Evolutionary conservation across 2,888 invertebrate species (phyloP), one percentile per base, ranked within the genome.

Genomic region (Diabrotica balteata): DNA sequence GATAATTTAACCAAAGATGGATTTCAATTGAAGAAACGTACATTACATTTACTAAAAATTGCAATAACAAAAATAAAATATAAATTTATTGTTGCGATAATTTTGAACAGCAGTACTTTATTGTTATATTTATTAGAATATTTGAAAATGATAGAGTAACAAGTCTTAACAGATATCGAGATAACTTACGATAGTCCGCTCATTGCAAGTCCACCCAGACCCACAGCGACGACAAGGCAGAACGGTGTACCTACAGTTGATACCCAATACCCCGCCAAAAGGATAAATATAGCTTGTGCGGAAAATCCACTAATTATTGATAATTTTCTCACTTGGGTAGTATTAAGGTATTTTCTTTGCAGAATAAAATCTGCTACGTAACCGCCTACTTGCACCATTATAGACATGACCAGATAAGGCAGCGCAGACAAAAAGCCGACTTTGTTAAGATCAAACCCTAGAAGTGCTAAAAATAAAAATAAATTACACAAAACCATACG

Each of bases 341-440:
- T 90, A 0, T 90, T 90, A 75, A 93, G 80, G 49, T 88, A 83
- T 32, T 88, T 86, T 69, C 87, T 88, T 7, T 86, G 83, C 70
- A 92, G 86, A 64, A 94, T 81, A 87, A 89, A 90, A 86, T 97
- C 97, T 0, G 96, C 95, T n/a, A 93, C 77, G 71, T 93, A 91
- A 0, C 96, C 97, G 0, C 94, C 91, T 69, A 91, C 84, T 77
- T 92, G 93, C 6, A 96, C 85, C 7, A 92, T 88, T 47, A 94
- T 85, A 0, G 93, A 92, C 95, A 96, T 95, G 0, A 92, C 91
- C 22, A 96, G 83, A 81, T 97, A 97, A 0, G 97, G 97, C 49
- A 96, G 85, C 0, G 95, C 95, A 0, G 96, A 91, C 59, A 95
- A 81, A 79, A 92, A 90, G 6, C 96, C 96, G 7, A 94, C 92